Percentiles rank a stretch among this genome's conserved stretches.
phyloP scores from a whole-genome alignment of 2,113 vertebrate species.

The Pampusana beccarii region DNA sequence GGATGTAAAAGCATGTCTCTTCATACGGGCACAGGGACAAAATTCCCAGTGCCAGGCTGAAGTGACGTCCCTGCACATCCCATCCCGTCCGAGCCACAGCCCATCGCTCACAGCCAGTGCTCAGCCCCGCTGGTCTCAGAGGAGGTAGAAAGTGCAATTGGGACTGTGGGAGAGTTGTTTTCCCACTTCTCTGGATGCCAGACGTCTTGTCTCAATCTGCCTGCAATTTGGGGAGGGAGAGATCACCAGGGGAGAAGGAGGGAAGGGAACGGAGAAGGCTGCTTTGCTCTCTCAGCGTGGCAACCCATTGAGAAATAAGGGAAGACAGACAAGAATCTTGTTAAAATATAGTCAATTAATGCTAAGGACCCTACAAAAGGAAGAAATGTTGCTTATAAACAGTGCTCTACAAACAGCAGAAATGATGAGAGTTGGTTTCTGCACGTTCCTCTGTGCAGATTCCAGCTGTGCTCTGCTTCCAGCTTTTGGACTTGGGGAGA shows the following conservation, averaged over 20 bases:
- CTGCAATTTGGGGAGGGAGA: conserved; percentile 5
- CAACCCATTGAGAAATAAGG: conserved; percentile 8
- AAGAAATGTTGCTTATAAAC: not conserved
- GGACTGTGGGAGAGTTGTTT: not conserved
- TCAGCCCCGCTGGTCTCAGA: not conserved
- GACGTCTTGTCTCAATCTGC: not conserved
- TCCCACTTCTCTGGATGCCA: conserved; percentile 35
- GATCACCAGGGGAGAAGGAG: not conserved
- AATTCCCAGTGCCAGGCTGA: not conserved
- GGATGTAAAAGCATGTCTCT: not conserved
- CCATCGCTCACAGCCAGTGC: not conserved
- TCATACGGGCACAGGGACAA: not conserved
- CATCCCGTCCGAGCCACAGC: not conserved
- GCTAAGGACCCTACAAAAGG: not conserved
- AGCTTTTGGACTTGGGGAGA: not conserved
- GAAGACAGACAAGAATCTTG: not conserved
- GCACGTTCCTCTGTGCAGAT: fast-evolving
- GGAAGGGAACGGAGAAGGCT: not conserved
- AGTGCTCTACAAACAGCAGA: not conserved
- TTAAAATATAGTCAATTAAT: not conserved
- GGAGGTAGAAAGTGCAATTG: not conserved
- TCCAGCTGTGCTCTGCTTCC: not conserved
- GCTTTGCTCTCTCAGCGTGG: not conserved
- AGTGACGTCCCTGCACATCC: not conserved
- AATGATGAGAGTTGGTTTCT: fast-evolving